These are phyloP conservation scores for Agonum fuliginosum DNA, from an alignment of 2,888 invertebrate species.

Conservation along the genomic window DNA sequence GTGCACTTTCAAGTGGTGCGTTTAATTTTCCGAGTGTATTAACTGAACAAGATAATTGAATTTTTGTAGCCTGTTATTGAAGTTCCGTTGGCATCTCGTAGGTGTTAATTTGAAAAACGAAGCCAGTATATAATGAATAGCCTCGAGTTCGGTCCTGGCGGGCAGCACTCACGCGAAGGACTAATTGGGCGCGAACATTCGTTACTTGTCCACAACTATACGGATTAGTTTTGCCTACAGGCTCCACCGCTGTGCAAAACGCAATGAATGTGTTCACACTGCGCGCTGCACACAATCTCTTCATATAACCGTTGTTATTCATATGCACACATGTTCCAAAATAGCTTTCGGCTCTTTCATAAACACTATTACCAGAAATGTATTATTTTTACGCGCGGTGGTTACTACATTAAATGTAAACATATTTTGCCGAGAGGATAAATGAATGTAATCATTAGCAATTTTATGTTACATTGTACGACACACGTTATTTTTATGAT, in stretches of 20 bases:
- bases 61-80: too few relatives aligned
- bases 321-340: slow-evolving; percentile 36
- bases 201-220: slow-evolving; percentile 37
- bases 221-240: slow-evolving; percentile 36
- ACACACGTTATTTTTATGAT: background rate
- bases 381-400: slow-evolving; percentile 28
- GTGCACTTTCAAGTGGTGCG: too few relatives aligned
- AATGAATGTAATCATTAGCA: slow-evolving; percentile 25
- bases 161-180: too few relatives aligned
- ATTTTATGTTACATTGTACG: background rate
- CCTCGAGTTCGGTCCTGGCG: too few relatives aligned
- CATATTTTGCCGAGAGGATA: slow-evolving; percentile 15
- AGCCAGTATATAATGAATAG: too few relatives aligned
- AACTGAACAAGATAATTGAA: too few relatives aligned
- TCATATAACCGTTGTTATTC: slow-evolving; percentile 34
- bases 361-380: slow-evolving; percentile 31
- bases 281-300: slow-evolving; percentile 13
- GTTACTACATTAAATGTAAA: slow-evolving; percentile 14
- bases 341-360: slow-evolving; percentile 40
- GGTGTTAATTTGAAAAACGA: too few relatives aligned
- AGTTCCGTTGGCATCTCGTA: too few relatives aligned
- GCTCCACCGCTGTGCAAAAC: slow-evolving; percentile 11
- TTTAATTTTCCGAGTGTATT: too few relatives aligned
- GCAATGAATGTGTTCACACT: slow-evolving; percentile 8
- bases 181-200: slow-evolving; percentile 38